phyloP scores from a whole-genome alignment of 2,888 invertebrate species.

The Heteropelma amictum region DNA sequence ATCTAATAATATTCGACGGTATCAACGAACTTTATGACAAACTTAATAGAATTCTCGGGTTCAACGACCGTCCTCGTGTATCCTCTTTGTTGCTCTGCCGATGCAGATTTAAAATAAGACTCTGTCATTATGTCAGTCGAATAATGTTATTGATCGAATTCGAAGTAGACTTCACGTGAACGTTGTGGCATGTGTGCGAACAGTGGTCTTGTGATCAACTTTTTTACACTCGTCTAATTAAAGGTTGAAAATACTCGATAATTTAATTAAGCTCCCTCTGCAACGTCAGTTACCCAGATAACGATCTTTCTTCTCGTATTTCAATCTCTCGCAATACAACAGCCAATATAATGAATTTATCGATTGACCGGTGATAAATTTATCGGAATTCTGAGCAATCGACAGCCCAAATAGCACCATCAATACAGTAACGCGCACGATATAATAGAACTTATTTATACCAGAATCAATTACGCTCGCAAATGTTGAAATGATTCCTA shows the following conservation, averaged over 20 bases:
- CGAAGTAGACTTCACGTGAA: not conserved
- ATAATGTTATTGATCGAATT: not conserved
- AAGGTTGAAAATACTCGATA: slow-evolving; percentile 37
- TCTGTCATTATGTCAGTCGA: not conserved
- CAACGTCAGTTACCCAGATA: slow-evolving; percentile 44
- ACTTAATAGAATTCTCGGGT: not conserved
- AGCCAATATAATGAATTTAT: not conserved
- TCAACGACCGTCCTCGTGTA: not conserved
- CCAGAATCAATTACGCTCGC: too few species aligned
- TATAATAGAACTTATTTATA: too few species aligned
- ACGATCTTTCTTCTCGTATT: not conserved
- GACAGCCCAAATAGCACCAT: too few species aligned
- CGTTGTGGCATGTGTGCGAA: not conserved
- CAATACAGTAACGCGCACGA: too few species aligned
- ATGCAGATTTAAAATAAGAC: not conserved
- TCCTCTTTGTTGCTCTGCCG: not conserved
- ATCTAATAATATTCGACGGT: not conserved
- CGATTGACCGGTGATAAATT: not conserved
- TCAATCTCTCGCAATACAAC: not conserved
- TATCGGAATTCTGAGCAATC: too few species aligned
- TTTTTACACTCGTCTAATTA: not conserved
- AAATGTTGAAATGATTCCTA: too few species aligned
- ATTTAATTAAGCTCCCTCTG: slow-evolving; percentile 39
- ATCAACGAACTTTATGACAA: not conserved
- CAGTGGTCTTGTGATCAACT: not conserved